Percentiles rank a stretch among this genome's conserved stretches.
These are phyloP conservation scores for Sphaeridia pumilis DNA, from an alignment of 2,888 invertebrate species.

Conservation along the genomic window DNA sequence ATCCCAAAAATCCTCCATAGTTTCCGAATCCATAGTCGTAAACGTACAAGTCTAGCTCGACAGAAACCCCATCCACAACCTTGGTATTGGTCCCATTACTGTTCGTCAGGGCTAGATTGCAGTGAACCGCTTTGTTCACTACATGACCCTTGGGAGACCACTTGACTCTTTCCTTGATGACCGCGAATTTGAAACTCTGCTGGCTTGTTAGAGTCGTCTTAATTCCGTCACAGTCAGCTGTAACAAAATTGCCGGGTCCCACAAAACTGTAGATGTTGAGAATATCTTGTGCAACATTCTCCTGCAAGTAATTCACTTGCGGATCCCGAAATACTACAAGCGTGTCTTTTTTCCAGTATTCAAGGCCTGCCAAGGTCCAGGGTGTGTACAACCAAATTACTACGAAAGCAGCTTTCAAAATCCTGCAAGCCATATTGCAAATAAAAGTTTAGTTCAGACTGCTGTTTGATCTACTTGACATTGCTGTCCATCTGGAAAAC, in stretches of 20 bases:
- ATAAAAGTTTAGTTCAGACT: too few species aligned
- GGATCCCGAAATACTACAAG: not conserved
- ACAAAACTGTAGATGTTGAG: not conserved
- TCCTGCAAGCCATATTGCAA: too few species aligned
- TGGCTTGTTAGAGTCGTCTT: not conserved
- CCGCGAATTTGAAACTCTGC: not conserved
- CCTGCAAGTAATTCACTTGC: too few species aligned
- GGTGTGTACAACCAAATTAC: too few species aligned
- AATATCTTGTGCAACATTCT: not conserved
- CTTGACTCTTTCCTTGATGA: not conserved
- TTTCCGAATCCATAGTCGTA: not conserved
- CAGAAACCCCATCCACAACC: not conserved
- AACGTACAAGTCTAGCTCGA: not conserved
- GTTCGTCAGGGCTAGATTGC: not conserved
- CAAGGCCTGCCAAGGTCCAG: too few species aligned
- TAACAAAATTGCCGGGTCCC: too few species aligned
- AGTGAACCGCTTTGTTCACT: not conserved
- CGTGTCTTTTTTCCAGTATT: not conserved
- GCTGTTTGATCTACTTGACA: too few species aligned
- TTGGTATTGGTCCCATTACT: not conserved
- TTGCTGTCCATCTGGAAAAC: too few species aligned
- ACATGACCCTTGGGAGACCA: not conserved
- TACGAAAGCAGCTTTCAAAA: too few species aligned
- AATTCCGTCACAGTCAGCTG: not conserved
- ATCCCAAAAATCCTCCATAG: not conserved